Base-by-base conservation (phyloP, 2,113 vertebrate species). In the Hoplias malabaricus region DNA sequence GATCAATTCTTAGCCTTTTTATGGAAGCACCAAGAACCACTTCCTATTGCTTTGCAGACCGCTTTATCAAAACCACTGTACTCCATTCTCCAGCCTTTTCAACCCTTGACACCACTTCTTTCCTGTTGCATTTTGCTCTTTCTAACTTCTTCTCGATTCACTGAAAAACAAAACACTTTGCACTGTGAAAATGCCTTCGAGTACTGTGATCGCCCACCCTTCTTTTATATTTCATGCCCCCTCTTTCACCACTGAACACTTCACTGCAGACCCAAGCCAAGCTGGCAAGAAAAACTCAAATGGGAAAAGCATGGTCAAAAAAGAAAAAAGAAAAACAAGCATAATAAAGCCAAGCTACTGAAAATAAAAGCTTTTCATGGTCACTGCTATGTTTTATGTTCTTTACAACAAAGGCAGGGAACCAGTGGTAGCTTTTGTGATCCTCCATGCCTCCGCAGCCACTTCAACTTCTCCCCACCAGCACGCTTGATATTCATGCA, bases 281-380 rank as follows among this genome's bases (percentile, higher is more conserved):
- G 46, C 68, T 46, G 14, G 67, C 46, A 8, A 70, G 68, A 53
- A 70, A 70, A 36, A 29, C 68, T 33, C 68, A 36, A 70, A 50
- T 29, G 46, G n/a, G 43, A 50, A 43, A 69, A 53, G 67, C 11
- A 23, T 69, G 69, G 61, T 61, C 83, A 79, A 70, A 75, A 57
- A 79, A 38, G n/a, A n/a, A n/a, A n/a, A n/a, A n/a, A n/a, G n/a
- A 50, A 66, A 75, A 69, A 80, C 78, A 56, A 87, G 68, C 76
- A 77, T 42, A n/a, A 31, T 31, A 72, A 81, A 83, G 84, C 86
- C 84, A 82, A 77, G 87, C 86, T 23, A 8, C 21, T 21, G 21
- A 16, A 53, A 53, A n/a, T n/a, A n/a, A n/a, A 70, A 23, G 21
- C 11, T 43, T 61, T 73, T 27, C 25, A 8, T 43, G 36, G 23